A percentile compares a stretch with the other conserved stretches of the same genome.
Conservation (phyloP, 2,797 vertebrate genomes). For the Taenioides sp. region DNA sequence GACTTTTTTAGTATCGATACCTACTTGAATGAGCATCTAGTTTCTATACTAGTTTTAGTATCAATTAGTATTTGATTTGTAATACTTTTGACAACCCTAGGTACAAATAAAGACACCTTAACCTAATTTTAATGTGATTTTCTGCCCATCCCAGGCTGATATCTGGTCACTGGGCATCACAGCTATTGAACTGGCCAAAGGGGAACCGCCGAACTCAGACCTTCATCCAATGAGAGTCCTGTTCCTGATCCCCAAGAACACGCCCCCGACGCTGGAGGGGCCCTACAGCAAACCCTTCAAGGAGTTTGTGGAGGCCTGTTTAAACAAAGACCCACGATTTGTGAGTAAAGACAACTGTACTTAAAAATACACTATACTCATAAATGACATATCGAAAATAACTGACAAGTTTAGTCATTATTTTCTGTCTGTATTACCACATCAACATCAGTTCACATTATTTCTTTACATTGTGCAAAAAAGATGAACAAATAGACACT, state of each 20-base stretch:
- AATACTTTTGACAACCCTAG: too few relatives aligned
- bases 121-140: not conserved
- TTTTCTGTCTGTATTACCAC: not conserved
- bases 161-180: conserved; percentile 99
- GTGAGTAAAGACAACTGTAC: conserved; percentile 77
- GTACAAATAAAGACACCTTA: too few relatives aligned
- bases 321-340: conserved; percentile 97
- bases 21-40: too few relatives aligned
- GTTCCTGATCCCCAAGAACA: conserved; percentile 98
- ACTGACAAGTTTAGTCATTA: too few relatives aligned
- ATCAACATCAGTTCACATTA: not conserved
- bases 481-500: not conserved
- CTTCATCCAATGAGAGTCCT: conserved; percentile 98
- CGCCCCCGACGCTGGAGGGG: conserved; percentile 93
- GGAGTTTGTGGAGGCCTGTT: conserved; percentile 97
- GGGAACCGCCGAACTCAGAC: conserved; percentile 97
- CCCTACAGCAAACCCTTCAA: conserved; percentile 98
- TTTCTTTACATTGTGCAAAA: not conserved
- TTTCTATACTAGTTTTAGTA: too few relatives aligned
- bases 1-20: too few relatives aligned
- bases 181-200: conserved; percentile 97
- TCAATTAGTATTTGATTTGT: too few relatives aligned
- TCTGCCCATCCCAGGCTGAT: conserved; percentile 83
- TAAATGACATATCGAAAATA: not conserved
- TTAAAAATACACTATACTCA: not conserved